phyloP scores from a whole-genome alignment of 1,140 invertebrate species.

The Lepidostoma basale region DNA sequence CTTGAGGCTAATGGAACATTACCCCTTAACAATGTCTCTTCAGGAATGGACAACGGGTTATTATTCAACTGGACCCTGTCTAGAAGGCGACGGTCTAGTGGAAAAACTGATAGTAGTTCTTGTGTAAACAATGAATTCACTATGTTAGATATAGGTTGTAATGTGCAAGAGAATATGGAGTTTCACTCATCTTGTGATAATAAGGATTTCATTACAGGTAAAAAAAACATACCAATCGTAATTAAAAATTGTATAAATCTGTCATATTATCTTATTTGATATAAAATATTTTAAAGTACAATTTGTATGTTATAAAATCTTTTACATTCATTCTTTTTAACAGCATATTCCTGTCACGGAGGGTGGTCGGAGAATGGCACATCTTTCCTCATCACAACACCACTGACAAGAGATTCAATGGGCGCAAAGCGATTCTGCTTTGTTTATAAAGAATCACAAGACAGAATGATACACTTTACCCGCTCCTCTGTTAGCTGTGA shows the following conservation, averaged over 20 bases:
- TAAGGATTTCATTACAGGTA: constrained; percentile 62
- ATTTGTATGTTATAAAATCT: not conserved
- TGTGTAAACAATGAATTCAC: constrained; percentile 60
- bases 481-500: constrained; percentile 64
- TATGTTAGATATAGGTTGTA: constrained; percentile 73
- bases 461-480: constrained; percentile 59
- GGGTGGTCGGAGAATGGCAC: constrained; percentile 77
- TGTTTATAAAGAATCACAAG: constrained; percentile 61
- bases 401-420: constrained; percentile 64
- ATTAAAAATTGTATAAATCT: not conserved
- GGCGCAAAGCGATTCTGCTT: constrained; percentile 67
- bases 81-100: constrained; percentile 50
- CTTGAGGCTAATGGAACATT: constrained; percentile 17
- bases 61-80: constrained; percentile 9
- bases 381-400: constrained; percentile 77
- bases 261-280: not conserved
- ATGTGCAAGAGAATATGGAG: constrained; percentile 73
- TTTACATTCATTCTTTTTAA: constrained; percentile 44
- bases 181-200: constrained; percentile 74
- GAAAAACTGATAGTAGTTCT: constrained; percentile 48
- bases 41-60: constrained; percentile 2
- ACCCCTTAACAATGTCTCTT: constrained; percentile 19
- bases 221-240: too few relatives aligned
- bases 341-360: constrained; percentile 82
- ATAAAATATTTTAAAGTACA: not conserved